These are phyloP conservation scores for Corythoichthys intestinalis DNA, from an alignment of 2,113 vertebrate genomes.

Conservation along the genomic window DNA sequence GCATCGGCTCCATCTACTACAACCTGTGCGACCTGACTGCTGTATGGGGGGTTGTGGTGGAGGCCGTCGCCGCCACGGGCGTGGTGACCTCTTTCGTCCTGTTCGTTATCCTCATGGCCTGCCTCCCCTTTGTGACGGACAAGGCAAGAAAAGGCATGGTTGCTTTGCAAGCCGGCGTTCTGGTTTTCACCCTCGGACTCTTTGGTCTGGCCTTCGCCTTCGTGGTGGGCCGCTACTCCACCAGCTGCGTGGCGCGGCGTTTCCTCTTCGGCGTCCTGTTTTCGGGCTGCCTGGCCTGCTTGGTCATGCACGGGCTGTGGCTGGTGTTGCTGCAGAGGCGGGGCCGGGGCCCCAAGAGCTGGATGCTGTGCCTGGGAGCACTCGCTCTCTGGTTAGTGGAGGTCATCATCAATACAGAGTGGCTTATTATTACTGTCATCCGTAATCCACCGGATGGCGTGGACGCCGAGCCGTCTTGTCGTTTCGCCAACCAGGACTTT, in stretches of 20 bases:
- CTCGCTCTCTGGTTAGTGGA: constrained; percentile 81
- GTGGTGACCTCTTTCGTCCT: constrained; percentile 80
- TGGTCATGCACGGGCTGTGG: constrained; percentile 79
- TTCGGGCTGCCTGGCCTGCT: constrained; percentile 82
- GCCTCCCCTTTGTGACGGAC: constrained; percentile 81
- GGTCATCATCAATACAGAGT: constrained; percentile 89
- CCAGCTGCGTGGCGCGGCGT: constrained; percentile 81
- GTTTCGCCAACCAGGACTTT: constrained; percentile 79
- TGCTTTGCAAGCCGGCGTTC: constrained; percentile 80
- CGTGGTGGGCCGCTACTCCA: constrained; percentile 76
- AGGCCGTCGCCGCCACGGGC: constrained; percentile 79
- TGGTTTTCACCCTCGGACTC: constrained; percentile 84
- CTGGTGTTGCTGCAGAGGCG: constrained; percentile 75
- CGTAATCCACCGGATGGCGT: constrained; percentile 11
- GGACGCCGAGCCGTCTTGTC: constrained; percentile 56
- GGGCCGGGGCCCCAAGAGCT: constrained; percentile 72
- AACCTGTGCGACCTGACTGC: constrained; percentile 83
- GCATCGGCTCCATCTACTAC: constrained; percentile 78
- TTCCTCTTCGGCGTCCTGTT: constrained; percentile 92
- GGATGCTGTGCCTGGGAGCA: constrained; percentile 76
- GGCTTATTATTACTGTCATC: constrained; percentile 82
- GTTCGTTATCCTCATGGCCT: constrained; percentile 79
- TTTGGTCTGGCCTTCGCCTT: constrained; percentile 89
- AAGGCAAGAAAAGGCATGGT: constrained; percentile 77
- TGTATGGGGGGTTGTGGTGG: constrained; percentile 83